Evolutionary conservation across 2,797 vertebrate species (phyloP).

Genomic region (Poecilia velifera): DNA sequence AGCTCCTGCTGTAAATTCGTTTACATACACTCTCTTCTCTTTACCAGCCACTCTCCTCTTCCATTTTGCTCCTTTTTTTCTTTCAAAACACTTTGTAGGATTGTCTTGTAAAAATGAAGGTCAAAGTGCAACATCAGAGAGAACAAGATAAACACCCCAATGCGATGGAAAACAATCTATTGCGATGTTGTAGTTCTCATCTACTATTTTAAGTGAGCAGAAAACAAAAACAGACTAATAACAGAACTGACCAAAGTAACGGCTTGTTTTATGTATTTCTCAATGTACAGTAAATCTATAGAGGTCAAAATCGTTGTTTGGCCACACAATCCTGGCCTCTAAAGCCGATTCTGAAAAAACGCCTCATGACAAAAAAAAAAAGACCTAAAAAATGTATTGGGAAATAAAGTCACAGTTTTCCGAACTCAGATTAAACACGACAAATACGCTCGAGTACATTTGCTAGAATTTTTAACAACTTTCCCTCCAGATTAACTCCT

Average conservation of each 20-base stretch:
- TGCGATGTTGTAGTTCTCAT: not conserved
- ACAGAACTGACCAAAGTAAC: too few species aligned
- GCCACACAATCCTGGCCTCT: too few species aligned
- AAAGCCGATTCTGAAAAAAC: too few species aligned
- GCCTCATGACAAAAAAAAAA: too few species aligned
- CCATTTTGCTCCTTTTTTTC: conserved; percentile 11
- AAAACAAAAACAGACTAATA: too few species aligned
- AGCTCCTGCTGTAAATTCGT: conserved; percentile 73
- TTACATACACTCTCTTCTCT: conserved; percentile 61
- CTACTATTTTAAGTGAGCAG: not conserved
- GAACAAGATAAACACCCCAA: conserved; percentile 17
- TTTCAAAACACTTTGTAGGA: conserved; percentile 14
- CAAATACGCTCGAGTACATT: too few species aligned
- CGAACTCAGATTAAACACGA: too few species aligned
- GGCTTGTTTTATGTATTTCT: not conserved
- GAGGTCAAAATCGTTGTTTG: too few species aligned
- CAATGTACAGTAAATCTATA: too few species aligned
- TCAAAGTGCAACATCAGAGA: conserved; percentile 41
- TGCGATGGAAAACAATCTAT: conserved; percentile 15
- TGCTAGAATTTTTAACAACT: not conserved
- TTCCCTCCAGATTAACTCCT: not conserved
- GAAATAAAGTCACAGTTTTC: too few species aligned
- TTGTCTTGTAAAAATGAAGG: conserved; percentile 39
- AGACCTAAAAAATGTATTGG: too few species aligned
- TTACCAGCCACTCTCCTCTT: conserved; percentile 14